Percentiles rank a stretch among this genome's conserved stretches.
Conservation (phyloP, 1,140 invertebrate genomes). For the Babylonia areolata region DNA sequence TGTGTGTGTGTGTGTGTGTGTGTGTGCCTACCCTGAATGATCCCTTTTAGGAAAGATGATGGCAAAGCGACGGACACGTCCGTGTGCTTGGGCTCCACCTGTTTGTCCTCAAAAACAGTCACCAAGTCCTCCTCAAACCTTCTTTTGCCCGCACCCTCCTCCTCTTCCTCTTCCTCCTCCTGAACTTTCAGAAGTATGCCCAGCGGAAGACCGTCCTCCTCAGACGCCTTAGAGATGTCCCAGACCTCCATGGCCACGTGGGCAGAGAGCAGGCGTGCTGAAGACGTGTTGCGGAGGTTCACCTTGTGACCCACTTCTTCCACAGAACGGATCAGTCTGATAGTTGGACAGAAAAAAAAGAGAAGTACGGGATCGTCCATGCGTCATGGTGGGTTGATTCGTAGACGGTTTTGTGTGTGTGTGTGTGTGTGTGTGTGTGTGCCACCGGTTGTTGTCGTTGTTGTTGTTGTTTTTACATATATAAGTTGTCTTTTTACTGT, state of each 20-base stretch:
- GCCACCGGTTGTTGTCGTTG: neutral
- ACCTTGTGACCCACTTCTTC: too few relatives aligned
- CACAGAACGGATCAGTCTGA: neutral
- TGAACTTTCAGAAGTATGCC: neutral
- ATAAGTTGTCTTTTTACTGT: neutral
- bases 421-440: neutral
- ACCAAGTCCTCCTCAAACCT: neutral
- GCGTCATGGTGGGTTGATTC: neutral
- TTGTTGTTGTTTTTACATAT: neutral
- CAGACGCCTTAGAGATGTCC: neutral
- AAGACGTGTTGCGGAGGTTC: neutral
- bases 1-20: neutral
- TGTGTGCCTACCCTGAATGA: neutral
- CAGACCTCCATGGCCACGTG: conserved; percentile 30
- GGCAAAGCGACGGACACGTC: conserved; percentile 37
- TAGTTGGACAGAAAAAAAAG: too few relatives aligned
- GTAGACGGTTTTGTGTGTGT: neutral
- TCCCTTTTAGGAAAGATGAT: neutral
- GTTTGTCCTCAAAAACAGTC: neutral
- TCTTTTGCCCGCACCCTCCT: neutral
- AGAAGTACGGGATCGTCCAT: neutral
- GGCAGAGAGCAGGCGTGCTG: neutral
- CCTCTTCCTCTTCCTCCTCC: neutral
- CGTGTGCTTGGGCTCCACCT: conserved; percentile 3
- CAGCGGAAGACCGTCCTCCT: conserved; percentile 23